A percentile compares a stretch with the other conserved stretches of the same genome.
Conservation (phyloP, 2,888 invertebrate species). For the Lucinisca nassula region DNA sequence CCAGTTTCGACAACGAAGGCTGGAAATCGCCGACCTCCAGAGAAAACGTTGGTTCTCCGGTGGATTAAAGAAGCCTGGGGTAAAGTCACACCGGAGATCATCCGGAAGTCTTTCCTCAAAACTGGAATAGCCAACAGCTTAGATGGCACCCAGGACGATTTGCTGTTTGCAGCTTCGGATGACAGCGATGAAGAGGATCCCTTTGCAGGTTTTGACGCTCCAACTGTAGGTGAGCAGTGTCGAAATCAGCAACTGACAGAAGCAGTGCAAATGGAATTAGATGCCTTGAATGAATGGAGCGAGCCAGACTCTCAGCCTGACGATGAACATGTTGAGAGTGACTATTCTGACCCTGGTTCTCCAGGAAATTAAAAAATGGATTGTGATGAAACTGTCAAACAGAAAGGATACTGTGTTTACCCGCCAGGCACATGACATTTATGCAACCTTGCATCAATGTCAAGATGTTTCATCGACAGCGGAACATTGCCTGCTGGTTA, state of each 20-base stretch:
- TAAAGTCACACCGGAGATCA: too few relatives aligned
- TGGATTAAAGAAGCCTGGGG: too few relatives aligned
- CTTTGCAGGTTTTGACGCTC: not conserved
- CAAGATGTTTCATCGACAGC: not conserved
- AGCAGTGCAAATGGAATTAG: not conserved
- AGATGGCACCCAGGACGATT: not conserved
- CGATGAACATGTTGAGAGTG: not conserved
- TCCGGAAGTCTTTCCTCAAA: too few relatives aligned
- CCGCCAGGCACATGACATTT: too few relatives aligned
- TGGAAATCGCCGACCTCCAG: too few relatives aligned
- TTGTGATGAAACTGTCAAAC: not conserved
- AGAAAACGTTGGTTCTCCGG: too few relatives aligned
- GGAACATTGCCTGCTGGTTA: too few relatives aligned
- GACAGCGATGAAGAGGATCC: not conserved
- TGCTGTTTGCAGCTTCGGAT: not conserved
- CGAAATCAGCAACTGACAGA: not conserved
- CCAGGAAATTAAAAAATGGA: not conserved
- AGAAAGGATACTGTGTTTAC: not conserved
- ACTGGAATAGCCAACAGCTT: not conserved
- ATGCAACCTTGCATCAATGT: not conserved
- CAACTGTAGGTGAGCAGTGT: not conserved
- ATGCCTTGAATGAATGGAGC: not conserved
- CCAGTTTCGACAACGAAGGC: too few relatives aligned
- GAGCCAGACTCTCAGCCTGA: not conserved
- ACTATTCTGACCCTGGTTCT: not conserved